Conservation (phyloP, 2,888 invertebrate species). For the Mellilla xanthometata region DNA sequence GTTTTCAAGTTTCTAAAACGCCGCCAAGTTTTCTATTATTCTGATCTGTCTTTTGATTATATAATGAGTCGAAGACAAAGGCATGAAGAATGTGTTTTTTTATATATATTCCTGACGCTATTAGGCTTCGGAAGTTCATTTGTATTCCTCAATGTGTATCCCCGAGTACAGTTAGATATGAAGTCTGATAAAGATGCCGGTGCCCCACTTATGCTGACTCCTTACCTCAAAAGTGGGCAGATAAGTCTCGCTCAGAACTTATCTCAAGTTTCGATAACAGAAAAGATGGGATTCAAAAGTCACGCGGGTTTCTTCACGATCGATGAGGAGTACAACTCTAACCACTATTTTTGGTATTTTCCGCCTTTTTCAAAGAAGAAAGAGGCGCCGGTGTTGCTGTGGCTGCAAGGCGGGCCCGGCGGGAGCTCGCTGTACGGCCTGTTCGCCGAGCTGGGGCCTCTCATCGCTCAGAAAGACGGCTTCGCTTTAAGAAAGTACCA, state of each 20-base stretch:
- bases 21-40: no score
- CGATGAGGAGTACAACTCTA: slow-evolving; percentile 78
- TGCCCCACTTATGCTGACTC: slow-evolving; percentile 81
- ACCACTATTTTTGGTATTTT: slow-evolving; percentile 86
- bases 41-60: no score
- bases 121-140: slow-evolving; percentile 3
- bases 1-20: no score
- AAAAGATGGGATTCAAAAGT: slow-evolving; percentile 69
- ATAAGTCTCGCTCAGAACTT: slow-evolving; percentile 70
- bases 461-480: slow-evolving; percentile 62
- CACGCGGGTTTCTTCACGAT: slow-evolving; percentile 85
- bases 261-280: slow-evolving; percentile 58
- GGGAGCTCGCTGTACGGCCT: slow-evolving; percentile 79
- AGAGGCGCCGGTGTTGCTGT: slow-evolving; percentile 75
- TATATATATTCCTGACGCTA: slow-evolving; percentile 1
- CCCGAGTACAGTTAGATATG: slow-evolving; percentile 52
- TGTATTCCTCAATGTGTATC: slow-evolving; percentile 59
- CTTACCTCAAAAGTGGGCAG: slow-evolving; percentile 76
- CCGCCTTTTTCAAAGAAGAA: slow-evolving; percentile 68
- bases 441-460: slow-evolving; percentile 84
- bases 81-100: not conserved
- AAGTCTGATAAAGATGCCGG: slow-evolving; percentile 44
- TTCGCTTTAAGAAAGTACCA: slow-evolving; percentile 69
- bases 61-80: not conserved
- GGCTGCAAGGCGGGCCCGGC: slow-evolving; percentile 84